Conservation (phyloP, 2,113 vertebrate genomes). For the Montifringilla adamsi region DNA sequence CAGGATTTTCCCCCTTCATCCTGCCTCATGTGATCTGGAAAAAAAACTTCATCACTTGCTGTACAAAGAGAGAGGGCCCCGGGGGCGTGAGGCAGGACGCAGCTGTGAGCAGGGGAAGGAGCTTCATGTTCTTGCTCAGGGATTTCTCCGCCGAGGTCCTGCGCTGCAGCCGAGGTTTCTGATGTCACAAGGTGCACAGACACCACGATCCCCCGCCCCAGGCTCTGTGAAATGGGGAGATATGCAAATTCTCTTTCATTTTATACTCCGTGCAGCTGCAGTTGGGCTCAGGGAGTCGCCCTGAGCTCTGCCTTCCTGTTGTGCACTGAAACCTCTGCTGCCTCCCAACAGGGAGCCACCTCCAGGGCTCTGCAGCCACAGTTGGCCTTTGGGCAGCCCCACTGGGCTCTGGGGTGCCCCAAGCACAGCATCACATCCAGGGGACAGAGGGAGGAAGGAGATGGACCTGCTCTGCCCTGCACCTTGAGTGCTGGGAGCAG, state of each 20-base stretch:
- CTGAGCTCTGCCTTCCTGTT: constrained; percentile 26
- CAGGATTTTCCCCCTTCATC: constrained; percentile 79
- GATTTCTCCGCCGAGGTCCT: constrained; percentile 29
- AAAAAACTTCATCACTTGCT: constrained; percentile 71
- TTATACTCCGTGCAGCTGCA: not conserved
- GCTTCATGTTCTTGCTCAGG: constrained; percentile 61
- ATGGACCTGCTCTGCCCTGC: not conserved
- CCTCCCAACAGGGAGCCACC: not conserved
- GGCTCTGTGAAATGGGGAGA: not conserved
- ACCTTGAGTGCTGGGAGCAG: accelerated
- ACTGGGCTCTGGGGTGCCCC: not conserved
- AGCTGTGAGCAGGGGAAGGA: constrained; percentile 59
- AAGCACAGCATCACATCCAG: not conserved
- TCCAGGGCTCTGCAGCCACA: not conserved
- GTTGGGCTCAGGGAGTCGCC: not conserved
- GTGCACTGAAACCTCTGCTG: not conserved
- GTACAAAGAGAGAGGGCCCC: constrained; percentile 55
- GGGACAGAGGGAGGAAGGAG: not conserved
- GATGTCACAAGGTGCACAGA: constrained; percentile 58
- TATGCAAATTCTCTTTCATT: constrained; percentile 63
- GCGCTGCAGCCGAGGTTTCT: constrained; percentile 26
- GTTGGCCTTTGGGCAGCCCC: not conserved
- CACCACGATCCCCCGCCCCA: not conserved
- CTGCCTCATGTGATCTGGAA: constrained; percentile 80
- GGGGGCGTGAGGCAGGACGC: constrained; percentile 73